Base-by-base conservation (phyloP, 2,113 vertebrate genomes). In the Caranx ignobilis region DNA sequence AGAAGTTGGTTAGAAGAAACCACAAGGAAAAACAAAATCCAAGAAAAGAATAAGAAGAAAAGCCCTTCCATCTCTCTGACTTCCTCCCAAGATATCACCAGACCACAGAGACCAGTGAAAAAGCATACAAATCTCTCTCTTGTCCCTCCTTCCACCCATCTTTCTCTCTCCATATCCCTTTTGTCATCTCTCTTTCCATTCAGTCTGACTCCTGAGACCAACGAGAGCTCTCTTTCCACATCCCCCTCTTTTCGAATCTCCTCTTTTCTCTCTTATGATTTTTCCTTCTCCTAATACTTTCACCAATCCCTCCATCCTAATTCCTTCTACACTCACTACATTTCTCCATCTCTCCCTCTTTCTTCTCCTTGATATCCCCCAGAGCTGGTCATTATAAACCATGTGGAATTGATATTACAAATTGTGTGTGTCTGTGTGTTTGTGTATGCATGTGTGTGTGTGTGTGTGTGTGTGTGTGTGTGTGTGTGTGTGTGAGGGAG, bases 351-450 rank as follows among this genome's bases (percentile, higher is more conserved):
- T 16, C 12, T 67, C 60, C 11, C 43, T 12, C 54, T 59, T 10
- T 52, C 60, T 64, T 68, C 89, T 63, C 83, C 92, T 92, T 72
- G 79, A 66, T 69, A 68, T 87, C 78, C 75, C 82, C 77, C 60
- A 26, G 82, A 86, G 88, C 63, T 11, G 57, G 73, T 69, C 93
- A 90, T 93, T 94, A 93, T 92, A 93, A 93, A 94, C 94, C 96
- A 96, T 95, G 94, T 95, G 95, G 96, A 96, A 95, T 88, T 91
- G 91, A 96, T 96, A 94, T 90, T 92, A 95, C 91, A 93, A 94
- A 93, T 86, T 88, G 89, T 89, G 83, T 68, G 87, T 70, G 88
- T 90, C 85, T 91, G 89, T 91, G 93, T 90, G 43, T 81, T 9
- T 64, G 63, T 68, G 71, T 50, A 90, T 86, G 90, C 26, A 26